A percentile compares a stretch with the other conserved stretches of the same genome.
phyloP scores from a whole-genome alignment of 2,113 vertebrate species.

The Blennius ocellaris region DNA sequence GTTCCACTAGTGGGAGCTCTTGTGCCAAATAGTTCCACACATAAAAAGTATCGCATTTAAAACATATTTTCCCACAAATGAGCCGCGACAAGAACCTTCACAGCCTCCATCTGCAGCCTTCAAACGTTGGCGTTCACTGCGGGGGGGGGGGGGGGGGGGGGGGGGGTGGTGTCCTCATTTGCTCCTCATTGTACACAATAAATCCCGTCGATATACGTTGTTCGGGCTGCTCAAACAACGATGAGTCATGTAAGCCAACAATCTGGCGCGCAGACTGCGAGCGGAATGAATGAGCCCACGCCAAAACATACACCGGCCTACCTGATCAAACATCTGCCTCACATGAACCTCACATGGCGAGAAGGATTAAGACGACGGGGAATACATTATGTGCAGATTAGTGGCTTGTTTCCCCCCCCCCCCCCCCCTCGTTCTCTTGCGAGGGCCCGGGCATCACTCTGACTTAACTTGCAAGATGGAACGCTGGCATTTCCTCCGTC shows the following conservation, averaged over 20 bases:
- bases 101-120: too few relatives aligned
- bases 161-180: too few relatives aligned
- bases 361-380: not conserved
- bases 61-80: not conserved
- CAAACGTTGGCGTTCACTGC: too few relatives aligned
- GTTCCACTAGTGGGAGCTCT: too few relatives aligned
- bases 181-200: not conserved
- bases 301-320: slow-evolving; percentile 70
- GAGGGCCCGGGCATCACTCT: not conserved
- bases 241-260: slow-evolving; percentile 70
- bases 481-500: slow-evolving; percentile 60
- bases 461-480: not conserved
- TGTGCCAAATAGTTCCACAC: too few relatives aligned
- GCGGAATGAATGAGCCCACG: slow-evolving; percentile 51
- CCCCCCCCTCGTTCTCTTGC: not conserved
- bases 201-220: slow-evolving; percentile 25
- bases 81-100: not conserved
- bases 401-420: too few relatives aligned
- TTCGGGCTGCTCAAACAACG: slow-evolving; percentile 60
- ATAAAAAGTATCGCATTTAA: too few relatives aligned
- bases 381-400: too few relatives aligned
- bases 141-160: too few relatives aligned
- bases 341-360: not conserved
- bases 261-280: slow-evolving; percentile 22
- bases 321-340: slow-evolving; percentile 34